Evolutionary conservation across 1,140 invertebrate species (phyloP).

Genomic region (Bemisia tabaci): DNA sequence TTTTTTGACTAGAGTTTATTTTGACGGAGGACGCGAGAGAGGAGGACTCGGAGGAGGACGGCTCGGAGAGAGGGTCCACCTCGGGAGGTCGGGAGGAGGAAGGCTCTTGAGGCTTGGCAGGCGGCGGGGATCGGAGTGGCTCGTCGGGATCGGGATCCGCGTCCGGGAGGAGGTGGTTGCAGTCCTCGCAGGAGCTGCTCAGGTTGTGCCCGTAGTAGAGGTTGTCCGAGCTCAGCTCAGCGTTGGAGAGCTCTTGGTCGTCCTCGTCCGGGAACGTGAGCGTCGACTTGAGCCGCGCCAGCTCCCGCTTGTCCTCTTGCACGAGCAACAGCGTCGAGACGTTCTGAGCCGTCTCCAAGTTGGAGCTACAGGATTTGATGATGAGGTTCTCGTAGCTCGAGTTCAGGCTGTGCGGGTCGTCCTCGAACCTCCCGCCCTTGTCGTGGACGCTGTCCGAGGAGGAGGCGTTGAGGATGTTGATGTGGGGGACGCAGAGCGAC

Average conservation of each 20-base stretch:
- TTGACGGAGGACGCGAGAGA: background rate
- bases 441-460: background rate
- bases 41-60: background rate
- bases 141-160: background rate
- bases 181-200: conserved; percentile 14
- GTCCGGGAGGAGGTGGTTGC: conserved; percentile 1
- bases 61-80: background rate
- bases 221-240: background rate
- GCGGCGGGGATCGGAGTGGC: background rate
- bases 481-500: background rate
- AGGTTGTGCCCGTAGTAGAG: background rate
- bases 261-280: conserved; percentile 21
- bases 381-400: background rate
- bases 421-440: background rate
- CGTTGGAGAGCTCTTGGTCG: conserved; percentile 13
- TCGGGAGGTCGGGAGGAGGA: background rate
- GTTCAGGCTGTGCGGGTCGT: background rate
- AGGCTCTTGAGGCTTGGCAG: background rate
- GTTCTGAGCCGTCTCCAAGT: background rate
- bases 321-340: background rate
- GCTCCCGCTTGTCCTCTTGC: conserved; percentile 8
- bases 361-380: background rate
- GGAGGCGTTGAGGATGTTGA: background rate
- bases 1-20: background rate
- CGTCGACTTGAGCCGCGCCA: conserved; percentile 22